A percentile compares a stretch with the other conserved stretches of the same genome.
Evolutionary conservation across 1,140 invertebrate species (phyloP).

Genomic region (Nasonia giraulti): DNA sequence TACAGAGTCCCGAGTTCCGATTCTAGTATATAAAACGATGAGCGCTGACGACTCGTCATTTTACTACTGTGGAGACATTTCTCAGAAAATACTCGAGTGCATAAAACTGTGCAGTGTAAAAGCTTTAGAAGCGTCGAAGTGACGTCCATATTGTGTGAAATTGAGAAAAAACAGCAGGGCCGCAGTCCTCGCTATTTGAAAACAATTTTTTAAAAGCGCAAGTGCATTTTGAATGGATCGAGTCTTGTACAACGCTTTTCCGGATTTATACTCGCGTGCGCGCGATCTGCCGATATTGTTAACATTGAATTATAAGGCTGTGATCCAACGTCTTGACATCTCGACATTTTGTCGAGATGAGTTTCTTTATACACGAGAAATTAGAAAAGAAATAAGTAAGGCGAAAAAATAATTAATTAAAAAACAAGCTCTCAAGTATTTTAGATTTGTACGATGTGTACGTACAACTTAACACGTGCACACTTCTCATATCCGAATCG

Average conservation of each 20-base stretch:
- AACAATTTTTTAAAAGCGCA: slow-evolving; percentile 23
- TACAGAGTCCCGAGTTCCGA: slow-evolving; percentile 5
- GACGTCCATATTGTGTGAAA: slow-evolving; percentile 18
- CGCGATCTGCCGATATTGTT: slow-evolving; percentile 50
- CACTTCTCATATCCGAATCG: slow-evolving; percentile 23
- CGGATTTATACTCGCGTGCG: slow-evolving; percentile 32
- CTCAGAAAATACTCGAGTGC: not conserved
- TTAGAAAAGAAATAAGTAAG: slow-evolving; percentile 41
- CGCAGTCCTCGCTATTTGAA: not conserved
- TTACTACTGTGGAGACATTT: slow-evolving; percentile 15
- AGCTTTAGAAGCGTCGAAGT: slow-evolving; percentile 26
- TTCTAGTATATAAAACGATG: not conserved
- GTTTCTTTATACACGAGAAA: slow-evolving; percentile 47
- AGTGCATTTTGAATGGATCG: slow-evolving; percentile 35
- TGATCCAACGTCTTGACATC: slow-evolving; percentile 50
- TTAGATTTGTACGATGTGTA: slow-evolving; percentile 33
- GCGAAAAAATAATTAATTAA: slow-evolving; percentile 32
- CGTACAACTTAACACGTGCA: not conserved
- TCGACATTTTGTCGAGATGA: slow-evolving; percentile 43
- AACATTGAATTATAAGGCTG: slow-evolving; percentile 54
- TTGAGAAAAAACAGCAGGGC: not conserved
- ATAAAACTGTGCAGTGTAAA: slow-evolving; percentile 13
- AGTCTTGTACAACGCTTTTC: slow-evolving; percentile 43
- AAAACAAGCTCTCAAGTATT: slow-evolving; percentile 38
- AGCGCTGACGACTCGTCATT: slow-evolving; percentile 24